phyloP scores from a whole-genome alignment of 2,113 vertebrate genomes.

The Coptodon rendalli region DNA sequence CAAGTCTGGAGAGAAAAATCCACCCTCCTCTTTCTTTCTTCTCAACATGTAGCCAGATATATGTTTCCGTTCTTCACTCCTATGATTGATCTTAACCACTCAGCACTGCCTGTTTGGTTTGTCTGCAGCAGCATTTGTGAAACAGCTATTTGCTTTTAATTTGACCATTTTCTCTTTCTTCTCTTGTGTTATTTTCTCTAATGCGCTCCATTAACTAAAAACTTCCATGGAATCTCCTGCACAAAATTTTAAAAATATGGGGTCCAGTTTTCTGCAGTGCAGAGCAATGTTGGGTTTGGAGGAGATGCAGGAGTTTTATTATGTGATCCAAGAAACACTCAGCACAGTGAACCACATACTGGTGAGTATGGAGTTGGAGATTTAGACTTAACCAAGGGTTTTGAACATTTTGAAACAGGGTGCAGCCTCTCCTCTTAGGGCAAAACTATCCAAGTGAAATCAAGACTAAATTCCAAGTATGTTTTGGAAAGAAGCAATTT shows the following conservation, averaged over 20 bases:
- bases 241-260: neutral
- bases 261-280: neutral
- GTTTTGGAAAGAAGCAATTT: slow-evolving; percentile 32
- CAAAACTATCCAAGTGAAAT: neutral
- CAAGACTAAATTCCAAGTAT: neutral
- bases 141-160: neutral
- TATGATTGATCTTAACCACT: neutral
- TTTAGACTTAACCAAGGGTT: neutral
- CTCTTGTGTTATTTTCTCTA: neutral
- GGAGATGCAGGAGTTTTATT: neutral
- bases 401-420: neutral
- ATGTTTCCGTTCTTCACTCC: neutral
- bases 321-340: neutral
- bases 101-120: neutral
- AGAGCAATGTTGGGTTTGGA: neutral
- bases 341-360: neutral
- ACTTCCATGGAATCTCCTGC: neutral
- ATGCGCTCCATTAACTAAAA: neutral
- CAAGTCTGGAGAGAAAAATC: neutral
- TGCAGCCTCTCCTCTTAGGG: neutral
- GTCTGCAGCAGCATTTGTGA: neutral
- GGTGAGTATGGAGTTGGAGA: neutral
- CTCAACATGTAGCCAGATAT: neutral
- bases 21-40: neutral
- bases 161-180: neutral